phyloP scores from a whole-genome alignment of 2,113 vertebrate genomes.

The Corapipo altera region DNA sequence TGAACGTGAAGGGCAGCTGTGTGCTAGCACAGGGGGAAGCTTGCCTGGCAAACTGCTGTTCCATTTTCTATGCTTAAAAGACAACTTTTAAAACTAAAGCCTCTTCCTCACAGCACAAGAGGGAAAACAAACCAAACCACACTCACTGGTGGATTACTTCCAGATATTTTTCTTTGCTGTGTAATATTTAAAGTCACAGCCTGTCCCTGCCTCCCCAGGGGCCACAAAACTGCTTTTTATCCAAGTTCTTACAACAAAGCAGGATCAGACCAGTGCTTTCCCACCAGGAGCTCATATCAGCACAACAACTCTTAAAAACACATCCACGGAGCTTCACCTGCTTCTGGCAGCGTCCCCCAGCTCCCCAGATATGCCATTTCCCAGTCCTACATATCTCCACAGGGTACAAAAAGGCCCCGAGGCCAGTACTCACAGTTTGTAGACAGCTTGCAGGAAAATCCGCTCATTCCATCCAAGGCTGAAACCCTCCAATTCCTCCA shows the following conservation, averaged over 20 bases:
- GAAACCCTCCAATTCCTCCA: neutral
- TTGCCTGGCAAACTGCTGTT: neutral
- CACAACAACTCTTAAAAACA: fast-evolving
- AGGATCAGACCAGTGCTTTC: neutral
- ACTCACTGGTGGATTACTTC: no score
- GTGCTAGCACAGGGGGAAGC: neutral
- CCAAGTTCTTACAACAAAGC: neutral
- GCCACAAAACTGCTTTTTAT: neutral
- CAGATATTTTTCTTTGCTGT: neutral
- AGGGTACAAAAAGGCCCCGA: fast-evolving
- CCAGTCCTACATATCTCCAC: neutral
- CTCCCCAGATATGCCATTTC: fast-evolving
- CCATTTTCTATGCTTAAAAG: neutral
- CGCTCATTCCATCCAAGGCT: fast-evolving
- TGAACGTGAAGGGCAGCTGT: neutral
- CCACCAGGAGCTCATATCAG: no score
- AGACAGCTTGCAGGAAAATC: neutral
- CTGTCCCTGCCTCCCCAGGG: no score
- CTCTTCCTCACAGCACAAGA: neutral
- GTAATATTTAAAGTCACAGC: no score
- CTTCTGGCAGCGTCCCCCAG: neutral
- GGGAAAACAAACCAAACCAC: neutral
- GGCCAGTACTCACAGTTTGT: neutral
- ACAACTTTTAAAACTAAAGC: neutral
- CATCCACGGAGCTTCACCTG: neutral